phyloP scores from a whole-genome alignment of 2,797 vertebrate species.

The Mallotus villosus region DNA sequence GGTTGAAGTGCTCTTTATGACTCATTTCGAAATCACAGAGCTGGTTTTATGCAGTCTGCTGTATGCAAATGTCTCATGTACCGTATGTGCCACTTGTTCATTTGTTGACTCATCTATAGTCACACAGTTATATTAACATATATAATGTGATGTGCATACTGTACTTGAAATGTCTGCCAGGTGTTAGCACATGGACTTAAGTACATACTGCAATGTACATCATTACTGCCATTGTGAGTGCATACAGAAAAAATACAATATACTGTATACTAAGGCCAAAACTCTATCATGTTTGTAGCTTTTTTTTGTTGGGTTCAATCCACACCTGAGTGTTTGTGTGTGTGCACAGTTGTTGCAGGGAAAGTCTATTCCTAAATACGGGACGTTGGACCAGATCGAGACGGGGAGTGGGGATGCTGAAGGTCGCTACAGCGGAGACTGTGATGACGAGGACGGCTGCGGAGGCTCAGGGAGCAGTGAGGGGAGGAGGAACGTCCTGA shows the following conservation, averaged over 20 bases:
- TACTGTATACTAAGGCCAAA: background rate
- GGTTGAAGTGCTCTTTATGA: background rate
- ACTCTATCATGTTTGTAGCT: background rate
- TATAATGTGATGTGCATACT: background rate
- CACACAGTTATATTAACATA: background rate
- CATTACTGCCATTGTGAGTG: background rate
- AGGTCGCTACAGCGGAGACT: constrained; percentile 82
- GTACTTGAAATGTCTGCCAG: background rate
- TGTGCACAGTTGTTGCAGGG: constrained; percentile 79
- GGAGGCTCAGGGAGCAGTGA: constrained; percentile 80
- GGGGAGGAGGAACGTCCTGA: constrained; percentile 60
- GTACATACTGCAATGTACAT: background rate
- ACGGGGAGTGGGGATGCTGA: constrained; percentile 76
- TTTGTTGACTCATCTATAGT: background rate
- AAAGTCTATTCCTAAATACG: constrained; percentile 78
- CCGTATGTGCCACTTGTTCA: background rate
- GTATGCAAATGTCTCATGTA: background rate
- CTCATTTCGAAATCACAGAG: background rate
- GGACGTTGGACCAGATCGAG: constrained; percentile 79
- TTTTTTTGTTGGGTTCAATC: background rate
- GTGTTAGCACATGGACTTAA: background rate
- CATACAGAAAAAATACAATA: background rate
- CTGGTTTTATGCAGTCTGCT: background rate
- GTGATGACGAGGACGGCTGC: constrained; percentile 89
- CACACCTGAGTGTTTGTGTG: background rate